Conservation (phyloP, 2,888 invertebrate species). For the Dryobotodes eremita region DNA sequence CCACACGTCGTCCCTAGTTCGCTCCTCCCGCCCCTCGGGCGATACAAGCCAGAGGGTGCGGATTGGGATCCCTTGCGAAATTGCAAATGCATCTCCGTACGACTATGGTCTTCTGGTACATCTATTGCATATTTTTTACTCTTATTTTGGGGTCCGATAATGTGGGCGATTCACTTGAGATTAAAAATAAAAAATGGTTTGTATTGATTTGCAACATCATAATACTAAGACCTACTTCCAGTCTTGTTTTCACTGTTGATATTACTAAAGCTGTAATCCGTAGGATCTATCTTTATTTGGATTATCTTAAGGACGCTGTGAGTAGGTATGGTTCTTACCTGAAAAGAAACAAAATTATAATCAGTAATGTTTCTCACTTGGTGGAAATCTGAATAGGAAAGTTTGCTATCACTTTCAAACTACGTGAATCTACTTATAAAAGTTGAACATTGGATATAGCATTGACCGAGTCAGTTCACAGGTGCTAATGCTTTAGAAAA, state of each 20-base stretch:
- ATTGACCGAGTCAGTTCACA: background rate
- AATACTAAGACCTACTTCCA: background rate
- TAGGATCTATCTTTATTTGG: background rate
- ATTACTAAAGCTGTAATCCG: background rate
- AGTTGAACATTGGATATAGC: slow-evolving; percentile 1
- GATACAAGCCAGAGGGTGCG: slow-evolving; percentile 65
- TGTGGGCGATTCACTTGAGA: background rate
- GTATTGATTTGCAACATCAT: background rate
- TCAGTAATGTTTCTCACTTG: slow-evolving; percentile 14
- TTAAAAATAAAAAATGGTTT: background rate
- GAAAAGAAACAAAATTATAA: slow-evolving; percentile 42
- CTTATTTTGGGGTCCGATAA: background rate
- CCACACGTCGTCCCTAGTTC: slow-evolving; percentile 75
- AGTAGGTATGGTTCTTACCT: slow-evolving; percentile 37
- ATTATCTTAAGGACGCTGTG: background rate
- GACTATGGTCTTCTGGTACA: slow-evolving; percentile 79
- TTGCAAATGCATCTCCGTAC: slow-evolving; percentile 77
- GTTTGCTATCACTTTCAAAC: slow-evolving; percentile 12
- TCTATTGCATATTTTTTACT: slow-evolving; percentile 80
- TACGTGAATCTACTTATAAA: slow-evolving; percentile 1
- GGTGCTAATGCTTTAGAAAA: background rate
- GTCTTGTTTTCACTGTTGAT: background rate
- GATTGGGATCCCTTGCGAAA: slow-evolving; percentile 74
- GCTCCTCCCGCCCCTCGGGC: slow-evolving; percentile 65
- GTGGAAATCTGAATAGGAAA: background rate